Conservation (phyloP, 1,140 invertebrate species). For the Liolophura sinensis region DNA sequence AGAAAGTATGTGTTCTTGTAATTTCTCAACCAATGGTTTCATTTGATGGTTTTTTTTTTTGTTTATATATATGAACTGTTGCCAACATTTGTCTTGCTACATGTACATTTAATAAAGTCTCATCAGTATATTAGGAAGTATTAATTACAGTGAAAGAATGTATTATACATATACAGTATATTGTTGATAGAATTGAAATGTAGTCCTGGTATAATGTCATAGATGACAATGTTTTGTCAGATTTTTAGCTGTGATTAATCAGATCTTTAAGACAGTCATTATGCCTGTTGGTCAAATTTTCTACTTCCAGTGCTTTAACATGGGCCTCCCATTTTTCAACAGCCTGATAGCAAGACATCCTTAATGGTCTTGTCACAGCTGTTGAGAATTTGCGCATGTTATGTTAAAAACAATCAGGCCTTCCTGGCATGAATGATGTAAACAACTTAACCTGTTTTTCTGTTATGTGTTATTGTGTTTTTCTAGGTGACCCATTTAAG, state of each 20-base stretch:
- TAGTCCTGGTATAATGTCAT: too few relatives aligned
- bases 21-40: neutral
- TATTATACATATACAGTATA: neutral
- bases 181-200: neutral
- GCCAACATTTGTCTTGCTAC: conserved; percentile 59
- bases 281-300: too few relatives aligned
- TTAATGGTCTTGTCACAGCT: too few relatives aligned
- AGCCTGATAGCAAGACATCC: neutral
- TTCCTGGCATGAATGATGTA: neutral
- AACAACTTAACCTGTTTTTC: neutral
- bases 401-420: neutral
- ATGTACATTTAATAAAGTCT: neutral
- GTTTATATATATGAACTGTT: conserved; percentile 55
- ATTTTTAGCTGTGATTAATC: too few relatives aligned
- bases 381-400: neutral
- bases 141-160: neutral
- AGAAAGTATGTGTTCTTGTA: conserved; percentile 53
- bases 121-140: neutral
- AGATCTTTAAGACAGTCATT: too few relatives aligned
- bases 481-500: conserved; percentile 65
- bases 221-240: too few relatives aligned
- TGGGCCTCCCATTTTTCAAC: too few relatives aligned
- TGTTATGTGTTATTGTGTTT: conserved; percentile 19
- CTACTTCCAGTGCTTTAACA: too few relatives aligned
- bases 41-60: conserved; percentile 4